Conservation (phyloP, 1,140 invertebrate species). For the Bathynomus jamesi region DNA sequence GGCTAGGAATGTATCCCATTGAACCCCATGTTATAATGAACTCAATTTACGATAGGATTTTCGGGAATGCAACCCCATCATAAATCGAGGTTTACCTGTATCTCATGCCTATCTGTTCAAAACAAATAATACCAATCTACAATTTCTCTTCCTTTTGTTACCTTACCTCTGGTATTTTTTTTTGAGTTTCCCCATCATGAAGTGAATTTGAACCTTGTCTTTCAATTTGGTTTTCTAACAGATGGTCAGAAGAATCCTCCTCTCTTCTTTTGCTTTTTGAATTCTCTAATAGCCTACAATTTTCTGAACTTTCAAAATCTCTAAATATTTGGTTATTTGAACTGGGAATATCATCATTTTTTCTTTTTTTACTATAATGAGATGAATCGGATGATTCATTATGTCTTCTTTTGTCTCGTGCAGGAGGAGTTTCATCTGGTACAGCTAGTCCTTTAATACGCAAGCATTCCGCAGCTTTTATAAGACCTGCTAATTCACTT, state of each 20-base stretch:
- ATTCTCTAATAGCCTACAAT: background rate
- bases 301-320: background rate
- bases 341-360: too few species aligned
- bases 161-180: background rate
- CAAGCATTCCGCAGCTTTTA: conserved; percentile 80
- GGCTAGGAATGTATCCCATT: too few species aligned
- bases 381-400: background rate
- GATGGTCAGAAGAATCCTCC: background rate
- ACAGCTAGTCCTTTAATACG: conserved; percentile 83
- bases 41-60: too few species aligned
- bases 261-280: background rate
- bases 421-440: conserved; percentile 10
- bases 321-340: too few species aligned
- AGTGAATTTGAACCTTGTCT: background rate
- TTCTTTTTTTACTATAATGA: background rate
- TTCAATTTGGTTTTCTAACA: background rate
- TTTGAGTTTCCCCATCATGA: background rate
- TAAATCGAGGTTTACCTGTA: too few species aligned
- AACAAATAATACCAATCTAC: too few species aligned
- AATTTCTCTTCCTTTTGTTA: too few species aligned
- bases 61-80: too few species aligned
- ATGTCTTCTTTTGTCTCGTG: conserved; percentile 8
- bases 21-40: too few species aligned
- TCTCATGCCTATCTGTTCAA: too few species aligned
- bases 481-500: conserved; percentile 73